Conservation (phyloP, 2,113 vertebrate species). For the Urocitellus parryii region DNA sequence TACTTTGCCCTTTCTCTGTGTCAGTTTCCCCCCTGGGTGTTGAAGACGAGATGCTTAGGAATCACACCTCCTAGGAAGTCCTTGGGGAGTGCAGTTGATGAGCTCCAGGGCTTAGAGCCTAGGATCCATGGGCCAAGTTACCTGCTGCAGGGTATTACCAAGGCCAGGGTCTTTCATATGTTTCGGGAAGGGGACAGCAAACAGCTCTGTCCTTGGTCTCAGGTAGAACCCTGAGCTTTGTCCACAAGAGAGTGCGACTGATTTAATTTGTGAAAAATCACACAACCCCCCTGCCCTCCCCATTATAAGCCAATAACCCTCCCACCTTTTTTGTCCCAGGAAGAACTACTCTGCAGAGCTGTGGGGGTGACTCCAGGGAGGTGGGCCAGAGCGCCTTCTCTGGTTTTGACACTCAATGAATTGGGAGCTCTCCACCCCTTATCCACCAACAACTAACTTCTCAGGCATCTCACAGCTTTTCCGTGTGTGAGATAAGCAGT, state of each 20-base stretch:
- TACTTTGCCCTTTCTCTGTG: neutral
- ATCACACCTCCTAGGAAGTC: neutral
- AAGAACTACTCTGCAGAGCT: neutral
- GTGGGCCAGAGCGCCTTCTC: neutral
- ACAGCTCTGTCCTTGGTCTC: neutral
- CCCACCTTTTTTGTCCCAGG: neutral
- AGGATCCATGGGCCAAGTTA: neutral
- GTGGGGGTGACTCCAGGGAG: neutral
- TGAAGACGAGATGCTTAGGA: neutral
- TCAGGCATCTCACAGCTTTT: neutral
- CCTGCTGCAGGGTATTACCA: neutral
- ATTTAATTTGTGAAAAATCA: neutral
- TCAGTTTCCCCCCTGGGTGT: neutral
- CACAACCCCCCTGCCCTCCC: fast-evolving
- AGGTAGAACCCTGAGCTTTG: neutral
- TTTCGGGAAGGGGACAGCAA: neutral
- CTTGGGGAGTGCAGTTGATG: neutral
- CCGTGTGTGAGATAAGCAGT: neutral
- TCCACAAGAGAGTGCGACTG: neutral
- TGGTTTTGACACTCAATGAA: neutral
- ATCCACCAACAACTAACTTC: neutral
- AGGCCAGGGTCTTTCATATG: neutral
- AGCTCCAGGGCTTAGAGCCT: neutral
- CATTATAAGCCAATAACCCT: neutral
- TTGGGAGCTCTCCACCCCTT: neutral